Percentiles rank a stretch among this genome's conserved stretches.
These are phyloP conservation scores for Colletes gigas DNA, from an alignment of 1,140 invertebrate genomes.

Conservation along the genomic window DNA sequence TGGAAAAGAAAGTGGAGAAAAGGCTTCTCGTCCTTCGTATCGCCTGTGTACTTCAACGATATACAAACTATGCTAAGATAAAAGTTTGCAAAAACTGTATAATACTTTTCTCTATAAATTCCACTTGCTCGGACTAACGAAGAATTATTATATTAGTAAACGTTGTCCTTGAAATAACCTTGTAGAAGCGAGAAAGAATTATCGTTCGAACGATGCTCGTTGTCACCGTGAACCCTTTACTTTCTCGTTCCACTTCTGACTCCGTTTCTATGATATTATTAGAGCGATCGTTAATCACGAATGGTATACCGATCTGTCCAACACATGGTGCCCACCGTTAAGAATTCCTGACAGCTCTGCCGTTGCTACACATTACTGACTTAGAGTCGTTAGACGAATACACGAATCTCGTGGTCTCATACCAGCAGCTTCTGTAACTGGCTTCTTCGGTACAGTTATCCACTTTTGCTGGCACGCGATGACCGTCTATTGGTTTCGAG, in stretches of 20 bases:
- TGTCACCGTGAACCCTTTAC: conserved; percentile 36
- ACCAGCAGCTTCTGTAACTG: conserved; percentile 4
- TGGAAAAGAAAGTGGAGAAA: conserved; percentile 40
- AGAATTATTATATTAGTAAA: too few relatives aligned
- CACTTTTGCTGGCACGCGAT: conserved; percentile 45
- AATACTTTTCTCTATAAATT: too few relatives aligned
- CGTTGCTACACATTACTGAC: conserved; percentile 59
- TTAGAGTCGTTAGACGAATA: conserved; percentile 49
- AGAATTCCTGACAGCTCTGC: conserved; percentile 23
- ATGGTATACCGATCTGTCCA: conserved; percentile 45
- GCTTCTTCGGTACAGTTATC: conserved; percentile 56
- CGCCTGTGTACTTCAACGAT: not conserved
- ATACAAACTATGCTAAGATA: too few relatives aligned
- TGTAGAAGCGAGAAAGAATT: too few relatives aligned
- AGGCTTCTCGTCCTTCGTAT: not conserved
- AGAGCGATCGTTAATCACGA: conserved; percentile 45
- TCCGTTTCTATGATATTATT: conserved; percentile 5
- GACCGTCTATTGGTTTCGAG: conserved; percentile 11
- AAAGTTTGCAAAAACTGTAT: too few relatives aligned
- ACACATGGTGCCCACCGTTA: conserved; percentile 62
- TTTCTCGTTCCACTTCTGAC: conserved; percentile 54
- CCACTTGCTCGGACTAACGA: too few relatives aligned
- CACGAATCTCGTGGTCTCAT: not conserved
- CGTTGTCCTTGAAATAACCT: too few relatives aligned
- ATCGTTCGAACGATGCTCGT: not conserved